These are phyloP conservation scores for Horisme vitalbata DNA, from an alignment of 2,888 invertebrate species.

Conservation along the genomic window DNA sequence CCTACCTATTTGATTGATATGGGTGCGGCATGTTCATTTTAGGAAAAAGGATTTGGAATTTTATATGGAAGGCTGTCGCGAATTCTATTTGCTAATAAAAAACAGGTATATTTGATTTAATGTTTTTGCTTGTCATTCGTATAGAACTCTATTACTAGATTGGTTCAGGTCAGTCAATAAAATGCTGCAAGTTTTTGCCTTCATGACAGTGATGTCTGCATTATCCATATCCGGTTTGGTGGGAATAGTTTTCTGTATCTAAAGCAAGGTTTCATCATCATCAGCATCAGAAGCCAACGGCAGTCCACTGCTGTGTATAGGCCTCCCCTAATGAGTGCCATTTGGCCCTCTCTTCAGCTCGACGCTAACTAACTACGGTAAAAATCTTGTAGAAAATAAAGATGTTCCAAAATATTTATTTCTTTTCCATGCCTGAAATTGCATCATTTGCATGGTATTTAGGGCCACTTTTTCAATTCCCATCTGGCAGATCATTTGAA, in stretches of 20 bases:
- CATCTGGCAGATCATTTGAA: no score
- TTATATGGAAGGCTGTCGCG: constrained; percentile 15
- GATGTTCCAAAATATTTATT: no score
- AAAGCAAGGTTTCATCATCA: no score
- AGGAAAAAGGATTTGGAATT: background rate
- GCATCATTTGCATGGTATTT: no score
- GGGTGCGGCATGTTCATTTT: constrained; percentile 9
- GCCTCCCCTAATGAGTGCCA: no score
- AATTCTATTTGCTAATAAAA: constrained; percentile 12
- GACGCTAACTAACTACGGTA: no score
- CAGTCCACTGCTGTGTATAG: no score
- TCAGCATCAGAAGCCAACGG: no score
- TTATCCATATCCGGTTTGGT: background rate
- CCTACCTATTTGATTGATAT: constrained; percentile 6
- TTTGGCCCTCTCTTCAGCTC: no score
- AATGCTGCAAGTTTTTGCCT: background rate
- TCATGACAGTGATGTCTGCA: background rate
- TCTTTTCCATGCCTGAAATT: no score
- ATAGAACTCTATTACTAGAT: background rate
- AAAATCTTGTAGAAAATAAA: no score
- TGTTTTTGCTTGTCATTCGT: constrained; percentile 18
- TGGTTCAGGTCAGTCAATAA: constrained; percentile 1
- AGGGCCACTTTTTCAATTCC: no score
- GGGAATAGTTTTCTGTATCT: background rate
- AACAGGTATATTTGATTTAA: background rate